Evolutionary conservation across 1,140 invertebrate species (phyloP).

Genomic region (Trigoniulus corallinus): DNA sequence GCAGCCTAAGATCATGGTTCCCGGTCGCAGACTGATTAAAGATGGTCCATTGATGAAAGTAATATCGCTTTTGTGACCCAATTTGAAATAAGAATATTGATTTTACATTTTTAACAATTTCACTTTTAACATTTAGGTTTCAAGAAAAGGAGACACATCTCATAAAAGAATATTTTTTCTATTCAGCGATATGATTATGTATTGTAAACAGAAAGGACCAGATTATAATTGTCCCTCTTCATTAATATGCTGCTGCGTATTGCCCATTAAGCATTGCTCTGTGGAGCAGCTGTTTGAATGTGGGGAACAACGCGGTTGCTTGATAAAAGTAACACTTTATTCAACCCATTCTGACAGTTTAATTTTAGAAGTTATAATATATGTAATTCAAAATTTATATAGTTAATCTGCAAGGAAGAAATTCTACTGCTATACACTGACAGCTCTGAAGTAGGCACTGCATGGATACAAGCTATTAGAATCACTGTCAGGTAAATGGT

Average conservation of each 20-base stretch:
- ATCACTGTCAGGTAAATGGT: background rate
- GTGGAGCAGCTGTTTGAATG: conserved; percentile 23
- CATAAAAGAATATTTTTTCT: conserved; percentile 27
- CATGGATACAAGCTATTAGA: background rate
- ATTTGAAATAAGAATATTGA: no score
- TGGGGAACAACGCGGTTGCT: background rate
- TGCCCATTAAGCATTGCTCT: conserved; percentile 25
- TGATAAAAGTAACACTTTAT: conserved; percentile 21
- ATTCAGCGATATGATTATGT: conserved; percentile 29
- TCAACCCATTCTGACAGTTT: no score
- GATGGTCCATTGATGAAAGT: conserved; percentile 45
- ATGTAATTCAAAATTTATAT: no score
- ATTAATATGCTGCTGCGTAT: conserved; percentile 23
- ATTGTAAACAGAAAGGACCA: conserved; percentile 21
- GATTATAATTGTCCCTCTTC: conserved; percentile 17
- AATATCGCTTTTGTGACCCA: no score
- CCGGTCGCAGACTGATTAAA: conserved; percentile 47
- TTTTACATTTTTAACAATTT: no score
- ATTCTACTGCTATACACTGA: conserved; percentile 21
- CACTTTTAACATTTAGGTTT: no score
- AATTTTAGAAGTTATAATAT: no score
- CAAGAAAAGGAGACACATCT: conserved; percentile 21
- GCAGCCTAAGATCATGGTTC: conserved; percentile 34
- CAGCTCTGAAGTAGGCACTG: background rate
- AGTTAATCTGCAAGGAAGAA: conserved; percentile 22